Evolutionary conservation across 1,140 invertebrate species (phyloP).

Genomic region (Drosophila trapezifrons): DNA sequence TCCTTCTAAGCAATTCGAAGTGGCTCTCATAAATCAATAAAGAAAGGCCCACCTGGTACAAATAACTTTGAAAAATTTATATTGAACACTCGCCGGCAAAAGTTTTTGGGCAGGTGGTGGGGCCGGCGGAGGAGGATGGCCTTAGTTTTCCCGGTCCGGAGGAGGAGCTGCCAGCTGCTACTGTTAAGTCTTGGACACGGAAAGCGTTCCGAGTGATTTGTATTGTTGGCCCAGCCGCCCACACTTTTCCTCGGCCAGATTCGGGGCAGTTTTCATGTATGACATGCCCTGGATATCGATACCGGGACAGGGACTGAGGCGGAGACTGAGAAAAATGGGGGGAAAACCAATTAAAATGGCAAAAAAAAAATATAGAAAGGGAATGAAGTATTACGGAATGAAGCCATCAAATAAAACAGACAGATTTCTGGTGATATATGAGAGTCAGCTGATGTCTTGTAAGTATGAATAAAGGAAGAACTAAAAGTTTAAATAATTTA

Average conservation of each 20-base stretch:
- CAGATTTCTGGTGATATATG: background rate
- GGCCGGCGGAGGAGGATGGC: background rate
- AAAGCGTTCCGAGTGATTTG: slow-evolving; percentile 41
- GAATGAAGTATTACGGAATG: background rate
- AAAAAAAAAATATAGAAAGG: background rate
- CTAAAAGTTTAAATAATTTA: background rate
- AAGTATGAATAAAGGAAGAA: no score
- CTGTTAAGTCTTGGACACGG: slow-evolving; percentile 43
- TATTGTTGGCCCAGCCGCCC: slow-evolving; percentile 26
- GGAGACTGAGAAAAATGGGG: background rate
- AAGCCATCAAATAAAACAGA: background rate
- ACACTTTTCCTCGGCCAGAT: slow-evolving; percentile 10
- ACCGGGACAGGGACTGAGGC: slow-evolving; percentile 6
- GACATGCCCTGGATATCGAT: slow-evolving; percentile 40
- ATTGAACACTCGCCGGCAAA: slow-evolving; percentile 61
- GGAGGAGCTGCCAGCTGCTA: slow-evolving; percentile 44
- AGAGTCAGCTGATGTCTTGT: background rate
- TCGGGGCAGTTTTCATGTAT: slow-evolving; percentile 26
- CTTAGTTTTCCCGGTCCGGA: slow-evolving; percentile 21
- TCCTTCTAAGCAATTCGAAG: slow-evolving; percentile 42
- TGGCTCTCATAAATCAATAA: slow-evolving; percentile 76
- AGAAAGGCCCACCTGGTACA: slow-evolving; percentile 72
- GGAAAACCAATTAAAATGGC: slow-evolving; percentile 24
- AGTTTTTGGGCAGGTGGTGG: slow-evolving; percentile 46
- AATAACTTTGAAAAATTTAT: slow-evolving; percentile 77